Evolutionary conservation across 2,113 vertebrate species (phyloP).

Genomic region (Silurus asotus): DNA sequence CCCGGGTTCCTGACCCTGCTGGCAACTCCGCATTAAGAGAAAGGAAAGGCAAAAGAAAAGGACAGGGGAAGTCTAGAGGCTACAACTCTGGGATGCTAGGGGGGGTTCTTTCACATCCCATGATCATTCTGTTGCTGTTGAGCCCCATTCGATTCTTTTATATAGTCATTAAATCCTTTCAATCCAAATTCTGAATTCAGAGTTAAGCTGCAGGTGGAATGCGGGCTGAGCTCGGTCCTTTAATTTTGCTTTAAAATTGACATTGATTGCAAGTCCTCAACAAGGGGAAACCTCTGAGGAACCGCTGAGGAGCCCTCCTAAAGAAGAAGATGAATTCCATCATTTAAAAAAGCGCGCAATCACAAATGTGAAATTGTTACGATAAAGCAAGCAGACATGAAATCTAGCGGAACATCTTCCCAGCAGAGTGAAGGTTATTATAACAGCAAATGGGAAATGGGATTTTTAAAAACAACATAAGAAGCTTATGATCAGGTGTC

Average conservation of each 20-base stretch:
- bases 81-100: conserved; percentile 54
- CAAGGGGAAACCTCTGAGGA: neutral
- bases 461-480: too few relatives aligned
- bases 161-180: neutral
- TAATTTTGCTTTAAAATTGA: neutral
- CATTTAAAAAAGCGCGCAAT: neutral
- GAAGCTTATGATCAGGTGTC: too few relatives aligned
- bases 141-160: conserved; percentile 30
- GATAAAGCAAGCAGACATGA: neutral
- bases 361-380: neutral
- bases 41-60: conserved; percentile 51
- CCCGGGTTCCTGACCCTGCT: conserved; percentile 69
- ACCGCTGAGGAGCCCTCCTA: neutral
- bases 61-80: conserved; percentile 60
- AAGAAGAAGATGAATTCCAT: neutral
- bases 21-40: conserved; percentile 70
- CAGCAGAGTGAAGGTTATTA: too few relatives aligned
- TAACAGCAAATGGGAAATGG: too few relatives aligned
- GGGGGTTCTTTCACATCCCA: conserved; percentile 71
- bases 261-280: neutral
- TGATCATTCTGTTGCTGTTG: conserved; percentile 66
- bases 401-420: too few relatives aligned
- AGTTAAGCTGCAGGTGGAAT: neutral
- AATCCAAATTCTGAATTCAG: neutral
- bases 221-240: neutral